phyloP scores from a whole-genome alignment of 2,797 vertebrate genomes.

The Octomys mimax region DNA sequence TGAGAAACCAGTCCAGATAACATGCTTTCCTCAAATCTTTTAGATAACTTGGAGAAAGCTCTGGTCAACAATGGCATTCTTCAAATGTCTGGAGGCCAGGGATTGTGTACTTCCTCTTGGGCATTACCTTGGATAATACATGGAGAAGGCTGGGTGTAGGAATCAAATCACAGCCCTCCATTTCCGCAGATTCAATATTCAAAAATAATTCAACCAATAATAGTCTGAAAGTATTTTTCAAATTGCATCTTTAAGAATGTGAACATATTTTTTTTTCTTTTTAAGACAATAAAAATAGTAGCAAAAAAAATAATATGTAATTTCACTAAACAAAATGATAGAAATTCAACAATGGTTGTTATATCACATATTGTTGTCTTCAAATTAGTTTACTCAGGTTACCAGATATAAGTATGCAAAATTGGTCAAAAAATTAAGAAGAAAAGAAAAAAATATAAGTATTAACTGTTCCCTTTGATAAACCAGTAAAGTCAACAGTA shows the following conservation, averaged over 20 bases:
- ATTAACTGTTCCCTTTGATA: too few relatives aligned
- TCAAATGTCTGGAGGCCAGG: not conserved
- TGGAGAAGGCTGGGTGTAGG: not conserved
- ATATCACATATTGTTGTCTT: too few relatives aligned
- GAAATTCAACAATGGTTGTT: too few relatives aligned
- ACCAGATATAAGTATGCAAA: too few relatives aligned
- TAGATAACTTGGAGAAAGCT: not conserved
- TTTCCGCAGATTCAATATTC: not conserved
- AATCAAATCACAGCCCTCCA: not conserved
- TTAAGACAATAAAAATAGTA: too few relatives aligned
- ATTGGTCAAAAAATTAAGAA: too few relatives aligned
- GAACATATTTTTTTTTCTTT: too few relatives aligned
- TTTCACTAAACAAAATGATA: too few relatives aligned
- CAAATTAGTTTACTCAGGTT: too few relatives aligned
- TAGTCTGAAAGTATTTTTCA: not conserved
- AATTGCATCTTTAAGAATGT: not conserved
- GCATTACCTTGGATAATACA: not conserved
- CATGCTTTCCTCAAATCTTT: not conserved
- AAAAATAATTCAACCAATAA: not conserved
- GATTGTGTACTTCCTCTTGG: not conserved
- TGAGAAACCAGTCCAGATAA: not conserved
- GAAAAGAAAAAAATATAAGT: too few relatives aligned
- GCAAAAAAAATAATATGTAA: too few relatives aligned
- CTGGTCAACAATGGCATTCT: not conserved
- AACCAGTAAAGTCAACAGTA: too few relatives aligned